Evolutionary conservation across 1,140 invertebrate genomes (phyloP).

Genomic region (Ips nitidus): DNA sequence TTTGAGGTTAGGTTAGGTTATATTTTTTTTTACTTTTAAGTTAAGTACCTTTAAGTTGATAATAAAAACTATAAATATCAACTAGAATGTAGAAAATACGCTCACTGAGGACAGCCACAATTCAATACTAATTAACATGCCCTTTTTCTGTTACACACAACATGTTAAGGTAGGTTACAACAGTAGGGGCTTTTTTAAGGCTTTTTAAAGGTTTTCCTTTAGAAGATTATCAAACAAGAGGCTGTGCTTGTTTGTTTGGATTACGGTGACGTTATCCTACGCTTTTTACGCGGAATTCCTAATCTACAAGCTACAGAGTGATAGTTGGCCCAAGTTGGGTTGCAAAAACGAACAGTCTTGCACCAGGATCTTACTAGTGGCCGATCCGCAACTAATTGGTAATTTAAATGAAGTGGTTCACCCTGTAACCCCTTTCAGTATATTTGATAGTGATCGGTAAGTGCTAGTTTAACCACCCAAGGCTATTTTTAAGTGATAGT

Average conservation of each 20-base stretch:
- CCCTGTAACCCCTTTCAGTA: constrained; percentile 58
- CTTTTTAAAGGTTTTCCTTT: background rate
- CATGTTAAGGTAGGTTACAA: no score
- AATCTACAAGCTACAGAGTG: constrained; percentile 36
- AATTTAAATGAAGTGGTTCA: constrained; percentile 65
- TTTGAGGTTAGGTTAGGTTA: no score
- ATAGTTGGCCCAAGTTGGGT: constrained; percentile 56
- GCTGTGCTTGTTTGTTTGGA: constrained; percentile 22
- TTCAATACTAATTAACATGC: no score
- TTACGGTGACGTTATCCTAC: constrained; percentile 25
- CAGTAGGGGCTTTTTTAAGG: no score
- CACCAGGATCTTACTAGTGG: constrained; percentile 76
- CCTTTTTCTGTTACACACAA: no score
- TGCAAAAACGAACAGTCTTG: constrained; percentile 60
- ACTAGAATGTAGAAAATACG: no score
- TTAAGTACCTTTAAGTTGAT: no score
- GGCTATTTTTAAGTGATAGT: background rate
- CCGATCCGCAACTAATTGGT: constrained; percentile 91
- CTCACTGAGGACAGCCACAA: no score
- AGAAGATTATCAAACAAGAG: constrained; percentile 31
- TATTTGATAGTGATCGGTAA: constrained; percentile 81
- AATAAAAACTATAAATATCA: no score
- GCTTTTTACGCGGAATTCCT: constrained; percentile 37
- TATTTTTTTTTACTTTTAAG: no score
- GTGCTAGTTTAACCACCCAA: constrained; percentile 15